These are phyloP conservation scores for Orius laevigatus DNA, from an alignment of 1,140 invertebrate genomes.

Conservation along the genomic window DNA sequence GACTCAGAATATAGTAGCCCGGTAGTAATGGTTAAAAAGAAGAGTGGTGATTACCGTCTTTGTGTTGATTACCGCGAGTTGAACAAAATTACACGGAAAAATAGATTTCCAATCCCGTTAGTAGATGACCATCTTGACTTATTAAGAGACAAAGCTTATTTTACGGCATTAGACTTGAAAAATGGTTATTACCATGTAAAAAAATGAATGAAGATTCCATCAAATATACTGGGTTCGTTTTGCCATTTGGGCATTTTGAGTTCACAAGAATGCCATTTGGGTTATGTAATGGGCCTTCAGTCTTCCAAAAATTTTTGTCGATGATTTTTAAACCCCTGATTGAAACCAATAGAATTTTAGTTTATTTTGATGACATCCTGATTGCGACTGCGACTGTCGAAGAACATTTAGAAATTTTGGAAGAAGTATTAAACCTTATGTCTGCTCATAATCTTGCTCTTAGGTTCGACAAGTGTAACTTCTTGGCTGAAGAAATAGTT, in stretches of 20 bases:
- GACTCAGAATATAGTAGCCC: constrained; percentile 7
- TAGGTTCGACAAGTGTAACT: constrained; percentile 19
- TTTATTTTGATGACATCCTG: constrained; percentile 22
- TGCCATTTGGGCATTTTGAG: constrained; percentile 17
- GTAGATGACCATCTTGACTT: constrained; percentile 5
- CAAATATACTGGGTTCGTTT: constrained; percentile 1
- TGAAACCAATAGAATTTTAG: constrained; percentile 12
- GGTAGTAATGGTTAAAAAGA: constrained; percentile 16
- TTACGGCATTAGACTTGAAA: constrained; percentile 4
- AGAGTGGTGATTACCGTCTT: constrained; percentile 16
- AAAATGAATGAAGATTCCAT: constrained; percentile 1
- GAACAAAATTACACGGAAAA: constrained; percentile 25
- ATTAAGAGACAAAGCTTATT: not conserved
- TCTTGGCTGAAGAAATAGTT: constrained; percentile 15
- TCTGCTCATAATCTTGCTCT: constrained; percentile 15
- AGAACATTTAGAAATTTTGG: constrained; percentile 15
- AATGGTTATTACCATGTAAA: constrained; percentile 6
- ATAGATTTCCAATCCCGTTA: constrained; percentile 27
- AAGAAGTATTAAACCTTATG: constrained; percentile 15
- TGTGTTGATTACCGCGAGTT: constrained; percentile 24
- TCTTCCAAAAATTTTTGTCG: constrained; percentile 22
- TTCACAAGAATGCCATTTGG: constrained; percentile 23
- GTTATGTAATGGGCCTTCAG: constrained; percentile 16
- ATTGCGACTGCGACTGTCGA: constrained; percentile 17
- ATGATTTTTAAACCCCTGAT: constrained; percentile 19